Evolutionary conservation across 1,140 invertebrate species (phyloP).

Genomic region (Neotoxoptera formosana): DNA sequence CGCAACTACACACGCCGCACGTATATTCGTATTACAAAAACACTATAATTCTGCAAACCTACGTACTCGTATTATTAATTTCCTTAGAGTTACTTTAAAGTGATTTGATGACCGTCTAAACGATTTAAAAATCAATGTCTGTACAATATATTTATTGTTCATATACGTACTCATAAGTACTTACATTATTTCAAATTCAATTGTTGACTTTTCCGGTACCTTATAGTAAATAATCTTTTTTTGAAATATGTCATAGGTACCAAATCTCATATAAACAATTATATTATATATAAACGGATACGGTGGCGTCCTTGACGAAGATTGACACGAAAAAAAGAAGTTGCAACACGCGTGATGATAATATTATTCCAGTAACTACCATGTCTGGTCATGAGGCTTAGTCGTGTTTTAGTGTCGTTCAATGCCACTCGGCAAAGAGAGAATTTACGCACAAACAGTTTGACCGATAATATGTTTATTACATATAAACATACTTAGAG

Average conservation of each 20-base stretch:
- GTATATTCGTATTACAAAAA: constrained; percentile 40
- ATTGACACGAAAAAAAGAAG: constrained; percentile 56
- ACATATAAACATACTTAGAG: neutral
- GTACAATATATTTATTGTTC: neutral
- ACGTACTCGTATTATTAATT: constrained; percentile 28
- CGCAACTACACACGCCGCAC: neutral
- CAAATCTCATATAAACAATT: constrained; percentile 22
- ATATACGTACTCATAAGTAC: neutral
- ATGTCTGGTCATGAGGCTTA: constrained; percentile 55
- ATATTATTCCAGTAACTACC: constrained; percentile 57
- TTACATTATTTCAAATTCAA: neutral
- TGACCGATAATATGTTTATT: neutral
- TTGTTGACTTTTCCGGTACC: constrained; percentile 39
- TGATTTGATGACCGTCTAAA: constrained; percentile 9
- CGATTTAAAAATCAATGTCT: neutral
- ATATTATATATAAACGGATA: constrained; percentile 33
- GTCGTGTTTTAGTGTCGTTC: constrained; percentile 55
- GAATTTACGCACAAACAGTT: constrained; percentile 29
- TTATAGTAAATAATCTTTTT: neutral
- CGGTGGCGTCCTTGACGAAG: constrained; percentile 49
- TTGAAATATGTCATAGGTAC: constrained; percentile 18
- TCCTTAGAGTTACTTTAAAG: neutral
- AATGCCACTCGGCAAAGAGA: constrained; percentile 49
- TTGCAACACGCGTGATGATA: constrained; percentile 54
- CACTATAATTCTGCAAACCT: constrained; percentile 48